A percentile compares a stretch with the other conserved stretches of the same genome.
phyloP scores from a whole-genome alignment of 2,113 vertebrate genomes.

The Melanostigma gelatinosum region DNA sequence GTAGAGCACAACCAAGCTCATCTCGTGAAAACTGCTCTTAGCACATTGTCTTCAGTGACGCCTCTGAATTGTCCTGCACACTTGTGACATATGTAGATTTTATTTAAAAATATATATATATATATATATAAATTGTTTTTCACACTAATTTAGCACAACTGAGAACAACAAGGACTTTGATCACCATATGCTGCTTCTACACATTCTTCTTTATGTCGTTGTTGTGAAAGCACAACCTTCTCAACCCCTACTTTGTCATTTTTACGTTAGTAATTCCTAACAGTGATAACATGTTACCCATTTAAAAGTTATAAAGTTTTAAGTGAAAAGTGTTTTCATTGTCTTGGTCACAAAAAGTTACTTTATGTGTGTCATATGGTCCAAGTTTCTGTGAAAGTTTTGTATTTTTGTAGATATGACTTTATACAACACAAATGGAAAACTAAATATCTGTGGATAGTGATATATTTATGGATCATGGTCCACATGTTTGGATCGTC shows the following conservation, averaged over 20 bases:
- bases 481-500: not conserved
- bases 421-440: not conserved
- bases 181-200: not conserved
- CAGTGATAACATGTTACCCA: not conserved
- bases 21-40: not conserved
- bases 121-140: not conserved
- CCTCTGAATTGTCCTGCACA: not conserved
- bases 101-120: not conserved
- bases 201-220: not conserved
- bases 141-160: not conserved
- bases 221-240: not conserved
- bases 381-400: not conserved
- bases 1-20: not conserved
- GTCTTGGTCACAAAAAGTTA: not conserved
- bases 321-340: too few relatives aligned
- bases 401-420: not conserved
- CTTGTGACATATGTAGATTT: not conserved
- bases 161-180: not conserved
- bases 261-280: not conserved
- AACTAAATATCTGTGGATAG: not conserved
- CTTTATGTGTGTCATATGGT: not conserved
- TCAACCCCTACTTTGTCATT: not conserved
- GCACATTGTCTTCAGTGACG: constrained; percentile 4
- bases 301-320: not conserved
- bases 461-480: not conserved